Evolutionary conservation across 2,113 vertebrate genomes (phyloP).

Genomic region (Trichechus manatus): DNA sequence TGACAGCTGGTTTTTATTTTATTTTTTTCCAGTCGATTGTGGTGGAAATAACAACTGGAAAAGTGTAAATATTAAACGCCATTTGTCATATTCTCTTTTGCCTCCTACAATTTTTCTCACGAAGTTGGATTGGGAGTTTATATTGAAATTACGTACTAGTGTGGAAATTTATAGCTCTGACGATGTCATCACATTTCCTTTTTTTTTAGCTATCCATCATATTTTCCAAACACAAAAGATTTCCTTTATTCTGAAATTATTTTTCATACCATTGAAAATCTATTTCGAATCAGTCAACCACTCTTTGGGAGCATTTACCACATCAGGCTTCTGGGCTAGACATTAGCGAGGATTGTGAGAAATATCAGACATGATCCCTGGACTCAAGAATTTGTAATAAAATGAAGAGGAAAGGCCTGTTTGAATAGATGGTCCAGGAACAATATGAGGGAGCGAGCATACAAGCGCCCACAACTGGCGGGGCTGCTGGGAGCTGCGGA

Average conservation of each 20-base stretch:
- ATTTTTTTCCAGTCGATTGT: neutral
- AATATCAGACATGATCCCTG: constrained; percentile 59
- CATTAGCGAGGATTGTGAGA: constrained; percentile 45
- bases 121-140: neutral
- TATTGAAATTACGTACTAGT: neutral
- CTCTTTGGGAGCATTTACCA: neutral
- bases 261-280: constrained; percentile 47
- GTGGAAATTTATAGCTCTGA: neutral
- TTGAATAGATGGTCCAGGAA: constrained; percentile 5
- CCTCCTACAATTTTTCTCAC: neutral
- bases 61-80: neutral
- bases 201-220: neutral
- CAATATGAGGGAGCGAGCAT: neutral
- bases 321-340: constrained; percentile 57
- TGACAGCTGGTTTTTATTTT: neutral
- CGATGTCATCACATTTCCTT: neutral
- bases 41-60: constrained; percentile 8
- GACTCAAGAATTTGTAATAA: constrained; percentile 72
- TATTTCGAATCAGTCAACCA: constrained; percentile 46
- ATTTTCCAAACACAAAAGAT: constrained; percentile 56
- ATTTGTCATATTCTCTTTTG: neutral
- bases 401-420: constrained; percentile 44
- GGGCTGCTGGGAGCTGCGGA: neutral
- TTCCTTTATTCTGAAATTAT: constrained; percentile 61
- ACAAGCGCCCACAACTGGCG: neutral